These are phyloP conservation scores for Falco berigora DNA, from an alignment of 2,797 vertebrate species.

Conservation along the genomic window DNA sequence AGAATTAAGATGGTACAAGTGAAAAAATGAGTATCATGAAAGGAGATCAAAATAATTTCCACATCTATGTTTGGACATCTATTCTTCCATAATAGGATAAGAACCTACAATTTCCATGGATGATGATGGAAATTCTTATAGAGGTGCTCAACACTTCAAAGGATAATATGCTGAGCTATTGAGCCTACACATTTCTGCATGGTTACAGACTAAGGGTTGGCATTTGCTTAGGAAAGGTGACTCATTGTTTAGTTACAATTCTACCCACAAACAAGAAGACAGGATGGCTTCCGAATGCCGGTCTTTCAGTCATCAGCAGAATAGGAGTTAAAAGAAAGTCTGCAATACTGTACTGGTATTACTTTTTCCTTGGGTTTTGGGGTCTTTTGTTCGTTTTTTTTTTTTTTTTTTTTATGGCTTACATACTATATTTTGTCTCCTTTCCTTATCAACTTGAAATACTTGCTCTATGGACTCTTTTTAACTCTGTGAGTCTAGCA, in stretches of 20 bases:
- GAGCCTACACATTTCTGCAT: not conserved
- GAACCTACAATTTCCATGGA: not conserved
- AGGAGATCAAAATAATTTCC: not conserved
- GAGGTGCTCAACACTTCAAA: not conserved
- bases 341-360: not conserved
- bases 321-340: not conserved
- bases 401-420: not conserved
- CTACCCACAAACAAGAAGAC: not conserved
- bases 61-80: not conserved
- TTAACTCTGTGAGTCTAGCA: not conserved
- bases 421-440: not conserved
- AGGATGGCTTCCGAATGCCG: not conserved
- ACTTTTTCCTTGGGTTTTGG: too few relatives aligned
- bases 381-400: too few relatives aligned
- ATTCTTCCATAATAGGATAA: not conserved
- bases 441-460: not conserved
- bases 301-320: not conserved
- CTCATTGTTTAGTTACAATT: not conserved
- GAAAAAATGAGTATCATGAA: not conserved
- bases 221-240: not conserved
- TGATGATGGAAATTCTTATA: not conserved
- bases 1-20: not conserved
- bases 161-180: not conserved
- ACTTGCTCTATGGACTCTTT: not conserved
- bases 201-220: not conserved